phyloP scores from a whole-genome alignment of 1,140 invertebrate species.

The Stegodyphus dumicola region DNA sequence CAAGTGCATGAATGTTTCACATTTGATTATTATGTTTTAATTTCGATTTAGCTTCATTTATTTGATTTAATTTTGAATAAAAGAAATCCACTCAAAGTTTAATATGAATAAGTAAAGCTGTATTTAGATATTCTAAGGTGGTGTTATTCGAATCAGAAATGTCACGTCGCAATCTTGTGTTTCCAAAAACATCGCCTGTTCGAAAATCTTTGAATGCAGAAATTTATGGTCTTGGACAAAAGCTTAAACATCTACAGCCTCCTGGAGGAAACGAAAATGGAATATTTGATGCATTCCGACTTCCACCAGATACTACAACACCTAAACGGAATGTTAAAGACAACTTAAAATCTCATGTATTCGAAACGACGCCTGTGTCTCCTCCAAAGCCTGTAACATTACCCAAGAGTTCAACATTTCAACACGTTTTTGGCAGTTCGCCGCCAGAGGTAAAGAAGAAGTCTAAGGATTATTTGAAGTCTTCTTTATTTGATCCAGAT shows the following conservation, averaged over 20 bases:
- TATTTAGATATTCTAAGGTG: neutral
- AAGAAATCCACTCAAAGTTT: neutral
- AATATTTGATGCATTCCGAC: conserved; percentile 26
- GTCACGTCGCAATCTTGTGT: neutral
- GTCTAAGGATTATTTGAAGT: neutral
- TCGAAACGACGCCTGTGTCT: neutral
- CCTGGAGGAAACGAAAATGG: conserved; percentile 22
- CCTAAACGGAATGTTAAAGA: conserved; percentile 18
- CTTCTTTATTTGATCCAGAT: neutral
- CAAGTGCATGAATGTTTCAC: neutral
- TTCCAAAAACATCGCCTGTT: conserved; percentile 27
- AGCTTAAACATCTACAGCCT: conserved; percentile 22
- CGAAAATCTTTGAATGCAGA: conserved; percentile 35
- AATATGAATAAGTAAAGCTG: neutral
- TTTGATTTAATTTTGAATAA: neutral
- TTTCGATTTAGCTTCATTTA: neutral
- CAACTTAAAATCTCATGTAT: conserved; percentile 18
- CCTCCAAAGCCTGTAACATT: conserved; percentile 9
- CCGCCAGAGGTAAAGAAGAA: neutral
- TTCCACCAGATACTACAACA: neutral
- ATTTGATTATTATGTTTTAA: neutral
- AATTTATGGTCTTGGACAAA: conserved; percentile 31
- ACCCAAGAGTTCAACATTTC: neutral
- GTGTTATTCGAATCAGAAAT: neutral
- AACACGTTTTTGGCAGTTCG: conserved; percentile 14